Evolutionary conservation across 2,888 invertebrate genomes (phyloP).

Genomic region (Celastrina argiolus): DNA sequence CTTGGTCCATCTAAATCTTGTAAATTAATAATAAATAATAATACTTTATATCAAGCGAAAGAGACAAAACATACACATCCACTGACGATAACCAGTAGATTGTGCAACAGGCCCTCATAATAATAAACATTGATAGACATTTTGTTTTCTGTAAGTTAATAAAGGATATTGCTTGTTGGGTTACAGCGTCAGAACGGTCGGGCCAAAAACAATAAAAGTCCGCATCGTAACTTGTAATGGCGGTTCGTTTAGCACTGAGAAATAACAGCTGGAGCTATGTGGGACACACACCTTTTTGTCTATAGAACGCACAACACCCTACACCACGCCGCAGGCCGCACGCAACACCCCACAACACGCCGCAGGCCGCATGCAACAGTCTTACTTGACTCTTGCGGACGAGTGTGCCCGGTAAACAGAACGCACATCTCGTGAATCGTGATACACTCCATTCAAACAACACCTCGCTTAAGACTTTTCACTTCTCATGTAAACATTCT

Average conservation of each 20-base stretch:
- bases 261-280: neutral
- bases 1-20: too few relatives aligned
- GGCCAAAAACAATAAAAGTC: neutral
- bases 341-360: neutral
- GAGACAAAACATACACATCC: too few relatives aligned
- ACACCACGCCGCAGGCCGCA: neutral
- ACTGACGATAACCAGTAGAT: too few relatives aligned
- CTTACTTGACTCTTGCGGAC: too few relatives aligned
- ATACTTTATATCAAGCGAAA: too few relatives aligned
- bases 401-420: neutral
- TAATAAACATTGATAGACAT: neutral
- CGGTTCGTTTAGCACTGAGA: neutral
- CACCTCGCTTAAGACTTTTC: neutral
- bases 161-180: neutral
- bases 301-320: neutral
- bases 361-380: neutral
- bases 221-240: neutral
- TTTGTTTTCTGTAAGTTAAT: neutral
- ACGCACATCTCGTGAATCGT: neutral
- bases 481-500: neutral
- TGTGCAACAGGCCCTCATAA: too few relatives aligned
- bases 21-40: too few relatives aligned
- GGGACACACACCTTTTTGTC: neutral
- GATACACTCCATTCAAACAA: neutral
- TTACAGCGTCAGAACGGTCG: neutral